phyloP scores from a whole-genome alignment of 2,797 vertebrate species.

The Notolabrus celidotus region DNA sequence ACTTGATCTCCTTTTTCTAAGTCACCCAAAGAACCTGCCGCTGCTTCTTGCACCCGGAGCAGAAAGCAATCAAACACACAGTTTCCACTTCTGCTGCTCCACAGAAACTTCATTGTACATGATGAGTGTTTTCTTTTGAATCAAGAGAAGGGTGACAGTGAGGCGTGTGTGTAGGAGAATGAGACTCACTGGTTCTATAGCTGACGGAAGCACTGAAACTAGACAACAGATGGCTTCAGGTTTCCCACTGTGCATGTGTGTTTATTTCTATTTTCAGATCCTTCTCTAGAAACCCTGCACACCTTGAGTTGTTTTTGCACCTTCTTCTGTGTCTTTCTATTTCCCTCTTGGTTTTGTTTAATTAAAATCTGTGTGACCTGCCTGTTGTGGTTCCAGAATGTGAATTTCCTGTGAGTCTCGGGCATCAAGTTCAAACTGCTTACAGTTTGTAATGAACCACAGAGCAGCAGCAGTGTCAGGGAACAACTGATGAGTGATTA shows the following conservation, averaged over 20 bases:
- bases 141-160: not conserved
- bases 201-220: constrained; percentile 26
- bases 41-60: too few relatives aligned
- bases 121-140: not conserved
- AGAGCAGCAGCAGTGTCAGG: not conserved
- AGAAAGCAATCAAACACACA: too few relatives aligned
- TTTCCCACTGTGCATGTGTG: constrained; percentile 43
- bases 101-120: not conserved
- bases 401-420: not conserved
- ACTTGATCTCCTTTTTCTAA: too few relatives aligned
- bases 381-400: not conserved
- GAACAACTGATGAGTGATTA: constrained; percentile 3
- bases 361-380: not conserved
- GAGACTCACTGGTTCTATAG: not conserved
- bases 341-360: not conserved
- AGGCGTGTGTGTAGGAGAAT: not conserved
- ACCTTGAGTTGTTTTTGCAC: not conserved
- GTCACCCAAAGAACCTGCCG: too few relatives aligned
- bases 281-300: not conserved
- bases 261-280: constrained; percentile 28
- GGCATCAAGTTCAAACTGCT: not conserved
- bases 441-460: not conserved
- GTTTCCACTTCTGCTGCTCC: too few relatives aligned
- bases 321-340: not conserved
- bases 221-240: constrained; percentile 53